Evolutionary conservation across 2,113 vertebrate genomes (phyloP), one percentile per base, ranked within the genome.

Genomic region (Muntiacus muntjak): DNA sequence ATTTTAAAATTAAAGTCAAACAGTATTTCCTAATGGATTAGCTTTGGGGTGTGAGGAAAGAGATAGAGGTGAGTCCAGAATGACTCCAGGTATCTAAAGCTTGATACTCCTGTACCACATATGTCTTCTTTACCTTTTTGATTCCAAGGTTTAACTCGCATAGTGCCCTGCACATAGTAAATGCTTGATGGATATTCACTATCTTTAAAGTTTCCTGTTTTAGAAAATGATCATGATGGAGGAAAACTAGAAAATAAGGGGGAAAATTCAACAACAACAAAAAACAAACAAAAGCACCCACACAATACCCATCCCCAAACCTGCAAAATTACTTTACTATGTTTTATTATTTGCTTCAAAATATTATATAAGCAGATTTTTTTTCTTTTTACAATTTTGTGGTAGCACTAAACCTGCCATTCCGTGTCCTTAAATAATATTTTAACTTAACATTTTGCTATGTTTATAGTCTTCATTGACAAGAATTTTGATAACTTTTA

Each of bases 271-370:
- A 5, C 13, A 84, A 79, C 57, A 67, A 76, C 36, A 93, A 60
- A 7, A 58, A 71, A 23, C 9, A 5, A 36, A 25, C 23, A 25
- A 26, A 76, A 76, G 26, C 3, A 21, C 52, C 7, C 16, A 7
- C 36, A 55, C 25, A 55, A 40, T 26, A 11, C 36, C 11, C 5
- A 91, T 55, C 2, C 12, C 11, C 19, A 96, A 79, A 58, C 4
- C 6, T 95, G 23, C 28, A 94, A 89, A 71, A 55, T 87, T 89
- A 81, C 16, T 86, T 89, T 62, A 81, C 28, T 13, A 55, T 36
- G 76, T 94, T 84, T 71, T 81, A n/a, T 54, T 71, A 81, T 91
- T 89, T 60, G 19, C 74, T 90, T 95, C 57, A 91, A 89, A 83
- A 83, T 26, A 89, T 92, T 87, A 79, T 52, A 57, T 85, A 36